phyloP scores from a whole-genome alignment of 1,140 invertebrate species.

The Solenopsis fugax region DNA sequence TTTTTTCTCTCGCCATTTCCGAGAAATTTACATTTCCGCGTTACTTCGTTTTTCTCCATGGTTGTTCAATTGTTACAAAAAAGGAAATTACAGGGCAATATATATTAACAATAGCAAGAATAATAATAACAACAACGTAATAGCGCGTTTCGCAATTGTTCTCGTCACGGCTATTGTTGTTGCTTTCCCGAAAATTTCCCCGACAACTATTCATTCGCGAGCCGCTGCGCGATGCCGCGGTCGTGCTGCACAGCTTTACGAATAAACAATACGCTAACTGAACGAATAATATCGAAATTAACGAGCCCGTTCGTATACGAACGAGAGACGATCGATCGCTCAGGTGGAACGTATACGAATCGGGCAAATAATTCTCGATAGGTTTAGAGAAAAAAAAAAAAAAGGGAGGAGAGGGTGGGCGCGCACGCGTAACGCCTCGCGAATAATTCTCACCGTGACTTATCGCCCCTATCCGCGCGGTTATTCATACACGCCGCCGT shows the following conservation, averaged over 20 bases:
- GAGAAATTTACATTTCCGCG: background rate
- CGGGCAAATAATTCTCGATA: background rate
- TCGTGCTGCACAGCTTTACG: constrained; percentile 20
- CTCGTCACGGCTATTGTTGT: constrained; percentile 33
- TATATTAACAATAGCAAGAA: constrained; percentile 21
- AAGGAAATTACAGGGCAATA: constrained; percentile 6
- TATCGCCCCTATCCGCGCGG: constrained; percentile 13
- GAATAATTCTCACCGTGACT: constrained; percentile 45
- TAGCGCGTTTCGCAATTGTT: constrained; percentile 12
- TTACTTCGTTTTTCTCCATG: background rate
- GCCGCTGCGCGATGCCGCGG: background rate
- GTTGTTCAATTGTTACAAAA: background rate
- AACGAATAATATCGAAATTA: constrained; percentile 50
- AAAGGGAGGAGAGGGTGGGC: background rate
- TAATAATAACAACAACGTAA: constrained; percentile 30
- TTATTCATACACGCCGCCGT: constrained; percentile 33
- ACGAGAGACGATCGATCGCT: constrained; percentile 16
- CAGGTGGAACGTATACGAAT: background rate
- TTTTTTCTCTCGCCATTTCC: background rate
- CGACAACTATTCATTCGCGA: constrained; percentile 27
- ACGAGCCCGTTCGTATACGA: constrained; percentile 16
- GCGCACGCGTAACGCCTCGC: constrained; percentile 1
- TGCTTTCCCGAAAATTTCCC: constrained; percentile 29
- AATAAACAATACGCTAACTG: constrained; percentile 45
- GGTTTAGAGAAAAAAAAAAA: background rate